Evolutionary conservation across 2,888 invertebrate species (phyloP), one percentile per base, ranked within the genome.

Genomic region (Drosophila putrida): DNA sequence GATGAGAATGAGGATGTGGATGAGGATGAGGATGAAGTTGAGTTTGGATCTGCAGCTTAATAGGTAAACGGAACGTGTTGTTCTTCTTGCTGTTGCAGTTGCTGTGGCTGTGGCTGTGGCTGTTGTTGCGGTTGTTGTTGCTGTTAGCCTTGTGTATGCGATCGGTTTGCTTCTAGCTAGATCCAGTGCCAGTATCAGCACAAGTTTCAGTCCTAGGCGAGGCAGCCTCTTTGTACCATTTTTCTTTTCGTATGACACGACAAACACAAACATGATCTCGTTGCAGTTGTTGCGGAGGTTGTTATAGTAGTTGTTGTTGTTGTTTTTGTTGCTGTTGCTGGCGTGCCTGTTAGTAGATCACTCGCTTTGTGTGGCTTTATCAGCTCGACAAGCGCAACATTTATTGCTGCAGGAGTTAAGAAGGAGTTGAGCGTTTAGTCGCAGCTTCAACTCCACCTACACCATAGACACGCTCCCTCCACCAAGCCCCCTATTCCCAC

Each of bases 361-460:
- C 80, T 87, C 88, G 89, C 88, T 85, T 89, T 88, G 88, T 88
- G 88, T 86, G 85, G 85, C 85, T 86, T 86, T 86, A 86, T 86
- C 85, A 86, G 85, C 84, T 80, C 71, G 82, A 81, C 84, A 86
- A 84, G 86, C 86, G 77, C 84, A 79, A 77, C 85, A 85, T 75
- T 80, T 85, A 80, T 89, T 80, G 78, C 82, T 77, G 71, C 84
- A 81, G 80, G 78, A 83, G 85, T 80, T 81, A 78, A 77, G 71
- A 76, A 82, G 78, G 75, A 88, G 81, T 78, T 78, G 71, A 79
- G 83, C 78, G 71, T 77, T 77, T 75, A 73, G 70, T 73, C 70
- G 68, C 66, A 68, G 73, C 68, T 63, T 31, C 66, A 81, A 66
- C 85, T 85, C 82, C 83, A 85, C 81, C 83, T 82, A 81, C 85